phyloP scores from a whole-genome alignment of 64 coral and sea anemone species.

The Cladopsammia gracilis region DNA sequence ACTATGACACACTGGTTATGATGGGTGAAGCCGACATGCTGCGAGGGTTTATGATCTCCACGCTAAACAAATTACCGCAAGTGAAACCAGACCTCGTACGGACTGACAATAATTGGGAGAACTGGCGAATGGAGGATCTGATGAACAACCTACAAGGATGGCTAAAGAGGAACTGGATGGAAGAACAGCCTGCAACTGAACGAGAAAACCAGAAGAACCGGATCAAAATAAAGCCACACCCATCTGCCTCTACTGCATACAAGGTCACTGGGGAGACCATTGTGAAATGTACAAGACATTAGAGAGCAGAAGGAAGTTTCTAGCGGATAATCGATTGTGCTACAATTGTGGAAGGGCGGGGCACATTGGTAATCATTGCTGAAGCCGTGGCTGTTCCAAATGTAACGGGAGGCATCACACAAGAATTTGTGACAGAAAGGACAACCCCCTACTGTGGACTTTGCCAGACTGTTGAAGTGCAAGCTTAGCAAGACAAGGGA shows the following conservation, averaged over 20 bases:
- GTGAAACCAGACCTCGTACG: slow-evolving; percentile 83
- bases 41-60: slow-evolving; percentile 35
- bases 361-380: slow-evolving; percentile 32
- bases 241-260: slow-evolving; percentile 70
- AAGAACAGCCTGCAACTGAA: slow-evolving; percentile 29
- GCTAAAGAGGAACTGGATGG: slow-evolving; percentile 67
- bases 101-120: slow-evolving; percentile 82
- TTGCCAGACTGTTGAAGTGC: slow-evolving; percentile 46
- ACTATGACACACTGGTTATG: slow-evolving; percentile 43
- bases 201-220: slow-evolving; percentile 29
- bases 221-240: slow-evolving; percentile 38
- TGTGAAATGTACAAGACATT: slow-evolving; percentile 40
- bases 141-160: slow-evolving; percentile 65
- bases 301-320: slow-evolving; percentile 57
- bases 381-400: slow-evolving; percentile 58
- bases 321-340: slow-evolving; percentile 62
- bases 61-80: slow-evolving; percentile 83
- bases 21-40: slow-evolving; percentile 55
- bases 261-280: slow-evolving; percentile 61
- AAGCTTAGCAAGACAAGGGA: slow-evolving; percentile 56
- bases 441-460: slow-evolving; percentile 42
- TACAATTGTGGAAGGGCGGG: slow-evolving; percentile 60
- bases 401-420: slow-evolving; percentile 72
- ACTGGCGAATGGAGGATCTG: slow-evolving; percentile 74
- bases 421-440: slow-evolving; percentile 39